Base-by-base conservation (phyloP, 2,797 vertebrate genomes). In the Chrosomus eos region DNA sequence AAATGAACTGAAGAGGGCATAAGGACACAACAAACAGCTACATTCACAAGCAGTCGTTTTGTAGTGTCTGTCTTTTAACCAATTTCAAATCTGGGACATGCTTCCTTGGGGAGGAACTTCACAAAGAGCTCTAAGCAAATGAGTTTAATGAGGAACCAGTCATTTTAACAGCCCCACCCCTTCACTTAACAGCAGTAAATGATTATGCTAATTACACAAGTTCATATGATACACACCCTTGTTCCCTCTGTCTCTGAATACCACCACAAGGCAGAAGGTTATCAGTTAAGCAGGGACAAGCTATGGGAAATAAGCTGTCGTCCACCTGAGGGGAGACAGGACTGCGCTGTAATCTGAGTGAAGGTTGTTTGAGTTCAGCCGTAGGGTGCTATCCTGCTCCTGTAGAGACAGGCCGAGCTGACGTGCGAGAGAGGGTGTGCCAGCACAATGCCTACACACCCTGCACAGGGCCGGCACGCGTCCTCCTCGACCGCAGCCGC, bases 1-100 rank as follows among this genome's bases (percentile, higher is more conserved):
- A 1, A 3, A 28, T 87, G 60, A 84, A 86, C 89, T 85, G 71
- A 78, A 88, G 89, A 88, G 88, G 89, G 89, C 82, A 70, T 43
- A 16, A 82, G 38, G 36, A 38, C 75, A 73, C 86, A 78, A 85
- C 74, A 77, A 82, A 88, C 70, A 18, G 64, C 19, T 8, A 1
- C 11, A 23, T 71, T 86, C 18, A 58, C 10, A 16, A 13, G 14
- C 38, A 71, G 68, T 18, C 7, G 33, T 72, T 66, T n/a, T 26
- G 28, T 33, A 53, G 38, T 23, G 23, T 51, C 23, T 55, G 28
- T 36, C 73, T 21, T 21, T 7, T 5, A 68, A 40, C 23, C 58
- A 33, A 6, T 67, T 77, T 74, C 11, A 64, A 85, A 86, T 88
- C 62, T 88, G 76, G 76, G 38, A 80, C 68, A 75, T 53, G 9